Evolutionary conservation across 1,140 invertebrate species (phyloP), one percentile per base, ranked within the genome.

Genomic region (Holcopasites calliopsidis): DNA sequence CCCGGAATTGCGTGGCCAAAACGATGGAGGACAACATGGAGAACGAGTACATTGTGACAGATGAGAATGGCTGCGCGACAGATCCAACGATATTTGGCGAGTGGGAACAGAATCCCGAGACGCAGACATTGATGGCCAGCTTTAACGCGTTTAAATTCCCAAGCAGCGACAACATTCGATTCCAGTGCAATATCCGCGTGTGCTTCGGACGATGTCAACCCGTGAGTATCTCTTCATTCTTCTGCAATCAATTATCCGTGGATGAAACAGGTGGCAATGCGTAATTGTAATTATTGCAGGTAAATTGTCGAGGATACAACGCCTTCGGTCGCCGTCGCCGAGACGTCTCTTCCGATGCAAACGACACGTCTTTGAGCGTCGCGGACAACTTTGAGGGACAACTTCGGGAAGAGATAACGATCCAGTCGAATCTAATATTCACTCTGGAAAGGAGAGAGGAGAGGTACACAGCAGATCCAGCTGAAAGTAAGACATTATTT

Each of bases 61-160:
- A 98, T 90, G 97, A 97, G 83, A 96, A 98, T 84, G 97, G 97
- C 35, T 98, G 97, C 85, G 97, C 97, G 18, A 98, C 96, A 0
- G 97, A 98, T 92, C 95, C 97, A 3, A 95, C 94, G 21, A 98
- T 98, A 85, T 98, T 98, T 85, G 97, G 97, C 21, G 97, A 98
- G 88, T 98, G 97, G 97, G 95, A 97, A 80, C 95, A 97, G 79
- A 96, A 97, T 86, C 93, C 95, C 6, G 96, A 97, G 42, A 95
- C 95, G 13, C 96, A 96, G 88, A 94, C 96, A 13, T 90, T 98
- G 26, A 92, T 96, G 86, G 97, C 97, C 49, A 94, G 95, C 75
- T 98, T 99, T 88, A 98, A 98, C 88, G 97, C 97, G 5, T 99
- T 99, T 89, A 98, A 99, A 89, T 99, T 99, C 94, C 97, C 97